Percentiles rank a stretch among this genome's conserved stretches.
Conservation (phyloP, 2,888 invertebrate genomes). For the Dryobota labecula region DNA sequence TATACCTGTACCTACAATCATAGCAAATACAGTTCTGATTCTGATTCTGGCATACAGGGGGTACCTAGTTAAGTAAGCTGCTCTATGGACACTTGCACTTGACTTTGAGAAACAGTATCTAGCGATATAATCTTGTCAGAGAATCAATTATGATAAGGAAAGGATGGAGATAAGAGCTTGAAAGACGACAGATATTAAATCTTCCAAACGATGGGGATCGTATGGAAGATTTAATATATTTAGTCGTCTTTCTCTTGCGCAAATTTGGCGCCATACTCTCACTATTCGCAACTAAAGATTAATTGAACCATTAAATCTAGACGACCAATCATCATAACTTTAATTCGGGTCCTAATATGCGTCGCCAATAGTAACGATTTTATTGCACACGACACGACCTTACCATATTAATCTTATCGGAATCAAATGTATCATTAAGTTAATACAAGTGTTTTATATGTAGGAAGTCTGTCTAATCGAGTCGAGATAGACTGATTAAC, state of each 20-base stretch:
- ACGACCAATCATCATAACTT: slow-evolving; percentile 55
- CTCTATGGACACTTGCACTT: background rate
- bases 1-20: too few species aligned
- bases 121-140: slow-evolving; percentile 4
- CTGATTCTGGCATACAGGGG: too few species aligned
- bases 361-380: slow-evolving; percentile 40
- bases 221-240: background rate
- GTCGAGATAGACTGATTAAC: slow-evolving; percentile 22
- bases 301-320: slow-evolving; percentile 55
- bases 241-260: background rate
- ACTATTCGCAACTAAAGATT: slow-evolving; percentile 37
- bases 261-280: slow-evolving; percentile 36
- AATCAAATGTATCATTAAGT: slow-evolving; percentile 46
- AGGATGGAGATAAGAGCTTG: slow-evolving; percentile 16
- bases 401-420: slow-evolving; percentile 49
- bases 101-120: background rate
- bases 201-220: slow-evolving; percentile 7
- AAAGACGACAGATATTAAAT: slow-evolving; percentile 28
- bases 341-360: slow-evolving; percentile 42
- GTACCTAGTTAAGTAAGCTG: background rate
- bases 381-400: slow-evolving; percentile 50
- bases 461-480: slow-evolving; percentile 47
- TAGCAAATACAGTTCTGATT: too few species aligned
- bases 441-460: slow-evolving; percentile 49
- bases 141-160: slow-evolving; percentile 20